Evolutionary conservation across 2,888 invertebrate species (phyloP).

Genomic region (Drosophila silvestris): DNA sequence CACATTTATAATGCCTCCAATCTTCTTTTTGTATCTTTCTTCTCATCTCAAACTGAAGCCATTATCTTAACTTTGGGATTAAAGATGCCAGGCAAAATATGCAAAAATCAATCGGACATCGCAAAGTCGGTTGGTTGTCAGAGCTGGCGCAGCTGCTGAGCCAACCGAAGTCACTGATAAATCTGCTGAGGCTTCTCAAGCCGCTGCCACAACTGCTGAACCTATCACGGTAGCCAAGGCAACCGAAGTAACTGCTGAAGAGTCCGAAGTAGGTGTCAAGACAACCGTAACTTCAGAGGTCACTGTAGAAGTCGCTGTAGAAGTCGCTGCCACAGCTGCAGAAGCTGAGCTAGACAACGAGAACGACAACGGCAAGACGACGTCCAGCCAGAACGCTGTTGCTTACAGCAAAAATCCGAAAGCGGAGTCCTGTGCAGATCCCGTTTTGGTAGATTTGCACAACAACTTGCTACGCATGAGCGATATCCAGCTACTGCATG

Average conservation of each 20-base stretch:
- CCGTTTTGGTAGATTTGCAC: constrained; percentile 90
- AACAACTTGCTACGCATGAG: constrained; percentile 88
- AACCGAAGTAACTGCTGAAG: no score
- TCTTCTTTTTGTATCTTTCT: background rate
- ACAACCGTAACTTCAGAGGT: background rate
- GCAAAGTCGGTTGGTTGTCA: background rate
- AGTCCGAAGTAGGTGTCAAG: no score
- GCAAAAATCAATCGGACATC: rapidly evolving
- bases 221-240: no score
- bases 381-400: constrained; percentile 12
- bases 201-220: no score
- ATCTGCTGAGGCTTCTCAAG: no score
- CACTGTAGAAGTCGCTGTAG: no score
- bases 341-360: background rate
- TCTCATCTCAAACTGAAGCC: background rate
- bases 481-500: constrained; percentile 91
- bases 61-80: background rate
- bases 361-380: background rate
- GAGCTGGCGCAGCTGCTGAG: background rate
- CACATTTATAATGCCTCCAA: background rate
- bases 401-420: constrained; percentile 47
- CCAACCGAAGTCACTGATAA: no score
- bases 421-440: constrained; percentile 76
- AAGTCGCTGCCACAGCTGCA: background rate
- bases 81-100: background rate